phyloP scores from a whole-genome alignment of 1,140 invertebrate genomes.

The Sitophilus oryzae region DNA sequence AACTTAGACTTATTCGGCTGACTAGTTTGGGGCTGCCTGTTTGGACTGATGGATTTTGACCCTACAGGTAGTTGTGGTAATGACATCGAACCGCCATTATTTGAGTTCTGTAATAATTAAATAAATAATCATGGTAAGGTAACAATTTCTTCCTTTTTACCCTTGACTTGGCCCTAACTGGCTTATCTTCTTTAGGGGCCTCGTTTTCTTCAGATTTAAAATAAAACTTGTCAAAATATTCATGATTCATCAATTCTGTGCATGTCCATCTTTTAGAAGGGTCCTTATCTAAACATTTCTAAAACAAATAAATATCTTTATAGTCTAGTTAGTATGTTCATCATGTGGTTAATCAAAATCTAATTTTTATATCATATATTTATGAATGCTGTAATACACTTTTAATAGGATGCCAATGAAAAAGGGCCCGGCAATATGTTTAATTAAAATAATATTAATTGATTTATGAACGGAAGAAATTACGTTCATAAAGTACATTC shows the following conservation, averaged over 20 bases:
- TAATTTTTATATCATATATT: too few species aligned
- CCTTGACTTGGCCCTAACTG: constrained; percentile 55
- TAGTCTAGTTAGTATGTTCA: too few species aligned
- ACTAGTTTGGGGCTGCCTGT: constrained; percentile 45
- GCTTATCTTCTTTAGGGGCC: constrained; percentile 63
- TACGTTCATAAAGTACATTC: too few species aligned
- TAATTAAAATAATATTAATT: too few species aligned
- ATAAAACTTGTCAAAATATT: constrained; percentile 78
- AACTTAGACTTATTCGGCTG: constrained; percentile 54
- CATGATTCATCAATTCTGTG: constrained; percentile 82
- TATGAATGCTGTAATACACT: too few species aligned
- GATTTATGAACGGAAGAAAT: too few species aligned
- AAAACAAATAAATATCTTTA: too few species aligned
- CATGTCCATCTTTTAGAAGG: constrained; percentile 85
- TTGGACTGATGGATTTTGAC: constrained; percentile 46
- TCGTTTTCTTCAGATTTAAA: constrained; percentile 69
- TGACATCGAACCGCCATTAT: constrained; percentile 48
- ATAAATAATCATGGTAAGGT: background rate
- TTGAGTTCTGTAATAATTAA: constrained; percentile 48
- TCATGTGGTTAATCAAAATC: too few species aligned
- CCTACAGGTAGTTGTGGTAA: constrained; percentile 53
- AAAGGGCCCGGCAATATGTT: too few species aligned
- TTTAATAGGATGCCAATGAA: too few species aligned
- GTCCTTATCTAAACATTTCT: constrained; percentile 94
- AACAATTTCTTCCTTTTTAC: constrained; percentile 40